Evolutionary conservation across 2,113 vertebrate species (phyloP).

Genomic region (Microtus richardsoni): DNA sequence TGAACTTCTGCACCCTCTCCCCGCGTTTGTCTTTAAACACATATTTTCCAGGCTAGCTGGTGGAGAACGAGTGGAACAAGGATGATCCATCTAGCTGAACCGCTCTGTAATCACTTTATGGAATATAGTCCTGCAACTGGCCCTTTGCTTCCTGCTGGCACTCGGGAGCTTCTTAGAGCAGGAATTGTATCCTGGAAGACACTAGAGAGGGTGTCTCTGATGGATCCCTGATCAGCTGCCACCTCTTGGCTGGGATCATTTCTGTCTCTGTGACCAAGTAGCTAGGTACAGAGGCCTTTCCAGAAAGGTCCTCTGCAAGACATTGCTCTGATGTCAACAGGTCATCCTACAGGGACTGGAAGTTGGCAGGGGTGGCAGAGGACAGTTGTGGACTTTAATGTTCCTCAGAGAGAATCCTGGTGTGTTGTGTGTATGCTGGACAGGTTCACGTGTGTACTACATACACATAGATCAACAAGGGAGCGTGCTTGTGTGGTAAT

Average conservation of each 20-base stretch:
- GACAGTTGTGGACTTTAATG: not conserved
- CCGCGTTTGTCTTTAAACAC: not conserved
- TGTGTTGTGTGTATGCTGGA: not conserved
- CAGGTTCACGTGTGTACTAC: not conserved
- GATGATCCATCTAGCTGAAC: not conserved
- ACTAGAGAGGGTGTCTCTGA: not conserved
- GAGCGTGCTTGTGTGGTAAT: not conserved
- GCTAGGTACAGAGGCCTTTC: not conserved
- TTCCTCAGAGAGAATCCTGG: not conserved
- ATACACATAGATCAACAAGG: not conserved
- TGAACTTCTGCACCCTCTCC: not conserved
- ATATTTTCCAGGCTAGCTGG: not conserved
- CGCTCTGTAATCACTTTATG: accelerated
- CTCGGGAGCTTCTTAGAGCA: not conserved
- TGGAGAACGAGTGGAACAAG: not conserved
- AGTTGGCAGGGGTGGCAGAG: not conserved
- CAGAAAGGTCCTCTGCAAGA: not conserved
- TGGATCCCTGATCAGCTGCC: not conserved
- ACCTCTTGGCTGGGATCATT: not conserved
- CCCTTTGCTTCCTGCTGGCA: not conserved
- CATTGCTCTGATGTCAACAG: not conserved
- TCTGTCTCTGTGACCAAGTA: not conserved
- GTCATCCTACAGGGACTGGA: too few species aligned
- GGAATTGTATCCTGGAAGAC: accelerated
- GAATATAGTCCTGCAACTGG: not conserved